phyloP scores from a whole-genome alignment of 2,888 invertebrate species.

The Mesopsocus fuscifrons region DNA sequence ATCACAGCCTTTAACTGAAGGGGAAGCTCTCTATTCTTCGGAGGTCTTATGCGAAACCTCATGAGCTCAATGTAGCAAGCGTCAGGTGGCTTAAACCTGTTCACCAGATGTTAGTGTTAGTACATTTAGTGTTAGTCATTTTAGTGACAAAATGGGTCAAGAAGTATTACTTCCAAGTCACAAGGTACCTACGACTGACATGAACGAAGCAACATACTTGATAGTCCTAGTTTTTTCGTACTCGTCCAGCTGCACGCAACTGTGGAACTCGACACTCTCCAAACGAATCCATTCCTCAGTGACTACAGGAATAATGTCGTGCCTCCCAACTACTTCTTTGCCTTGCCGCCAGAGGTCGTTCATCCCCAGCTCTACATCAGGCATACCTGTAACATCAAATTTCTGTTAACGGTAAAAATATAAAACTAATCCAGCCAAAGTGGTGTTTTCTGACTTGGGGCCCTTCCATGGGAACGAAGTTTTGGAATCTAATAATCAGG shows the following conservation, averaged over 20 bases:
- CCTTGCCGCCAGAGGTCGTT: conserved; percentile 97
- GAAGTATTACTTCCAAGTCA: no score
- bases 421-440: neutral
- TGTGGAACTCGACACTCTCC: conserved; percentile 87
- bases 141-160: conserved; percentile 12
- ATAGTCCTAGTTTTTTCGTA: conserved; percentile 71
- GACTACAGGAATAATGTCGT: conserved; percentile 95
- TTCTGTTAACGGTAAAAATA: neutral
- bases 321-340: conserved; percentile 95
- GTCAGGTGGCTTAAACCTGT: conserved; percentile 87
- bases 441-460: no score
- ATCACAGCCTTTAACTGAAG: conserved; percentile 82
- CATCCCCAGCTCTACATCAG: conserved; percentile 88
- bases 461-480: no score
- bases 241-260: conserved; percentile 78
- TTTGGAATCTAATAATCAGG: neutral
- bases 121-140: conserved; percentile 15
- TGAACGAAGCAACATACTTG: conserved; percentile 36
- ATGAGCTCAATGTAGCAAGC: conserved; percentile 94
- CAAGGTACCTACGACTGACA: neutral
- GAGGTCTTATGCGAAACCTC: conserved; percentile 87
- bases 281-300: conserved; percentile 99
- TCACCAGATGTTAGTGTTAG: conserved; percentile 10
- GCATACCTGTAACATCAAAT: conserved; percentile 48
- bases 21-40: conserved; percentile 90